These are phyloP conservation scores for Drosophila prostipennis DNA, from an alignment of 2,888 invertebrate species.

Conservation along the genomic window DNA sequence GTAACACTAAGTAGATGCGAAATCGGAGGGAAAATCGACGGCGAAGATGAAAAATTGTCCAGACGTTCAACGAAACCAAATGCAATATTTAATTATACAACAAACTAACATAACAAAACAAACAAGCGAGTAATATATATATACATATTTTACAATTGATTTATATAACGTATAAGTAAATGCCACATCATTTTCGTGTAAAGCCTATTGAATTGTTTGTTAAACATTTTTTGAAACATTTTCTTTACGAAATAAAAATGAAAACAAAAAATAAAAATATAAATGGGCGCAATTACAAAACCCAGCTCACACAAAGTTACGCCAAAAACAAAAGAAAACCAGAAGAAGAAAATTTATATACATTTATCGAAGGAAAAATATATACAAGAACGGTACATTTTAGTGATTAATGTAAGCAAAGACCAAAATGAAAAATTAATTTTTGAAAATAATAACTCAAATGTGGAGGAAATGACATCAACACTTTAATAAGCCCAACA, in stretches of 20 bases:
- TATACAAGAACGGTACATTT: constrained; percentile 39
- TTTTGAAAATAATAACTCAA: constrained; percentile 38
- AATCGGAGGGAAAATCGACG: constrained; percentile 15
- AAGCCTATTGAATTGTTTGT: constrained; percentile 68
- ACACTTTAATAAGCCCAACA: constrained; percentile 15
- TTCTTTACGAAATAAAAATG: constrained; percentile 52
- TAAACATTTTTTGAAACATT: constrained; percentile 65
- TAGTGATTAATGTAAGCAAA: constrained; percentile 66
- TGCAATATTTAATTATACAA: constrained; percentile 77
- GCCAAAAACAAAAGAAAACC: constrained; percentile 32
- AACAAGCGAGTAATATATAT: constrained; percentile 20
- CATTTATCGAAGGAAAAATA: constrained; percentile 53
- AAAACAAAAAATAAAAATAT: background rate
- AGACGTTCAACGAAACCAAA: constrained; percentile 77
- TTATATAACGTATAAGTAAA: constrained; percentile 59
- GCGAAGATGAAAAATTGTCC: constrained; percentile 57
- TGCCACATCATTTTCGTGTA: constrained; percentile 69
- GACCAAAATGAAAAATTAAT: constrained; percentile 57
- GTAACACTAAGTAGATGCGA: constrained; percentile 54
- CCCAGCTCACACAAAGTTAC: constrained; percentile 36
- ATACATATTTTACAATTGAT: constrained; percentile 69
- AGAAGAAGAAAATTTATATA: constrained; percentile 42
- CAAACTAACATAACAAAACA: constrained; percentile 25
- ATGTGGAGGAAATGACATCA: constrained; percentile 1
- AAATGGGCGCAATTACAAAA: background rate